Base-by-base conservation (phyloP, 1,140 invertebrate genomes). In the Aricia agestis region DNA sequence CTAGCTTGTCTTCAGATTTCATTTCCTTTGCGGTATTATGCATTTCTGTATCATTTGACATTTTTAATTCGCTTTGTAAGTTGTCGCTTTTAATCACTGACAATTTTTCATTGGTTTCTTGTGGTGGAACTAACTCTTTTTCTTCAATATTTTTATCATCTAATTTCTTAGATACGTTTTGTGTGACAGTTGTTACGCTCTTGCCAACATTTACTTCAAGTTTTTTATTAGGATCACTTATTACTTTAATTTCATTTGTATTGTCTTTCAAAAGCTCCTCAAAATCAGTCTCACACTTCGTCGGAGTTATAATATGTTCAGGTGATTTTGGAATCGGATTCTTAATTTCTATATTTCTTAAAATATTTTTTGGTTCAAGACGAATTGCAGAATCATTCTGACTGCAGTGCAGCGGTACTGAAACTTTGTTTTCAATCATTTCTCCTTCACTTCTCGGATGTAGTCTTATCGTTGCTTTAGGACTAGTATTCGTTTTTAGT, bases 231-330 rank as follows among this genome's bases (percentile, higher is more conserved):
- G 84, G 78, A 68, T 83, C 82, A 74, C 89, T 90, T 17, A 81
- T 84, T 11, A 92, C 78, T 83, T 92, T 92, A 57, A 90, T 92
- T 82, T 92, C 87, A 81, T 89, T 92, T 32, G 90, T 89, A 70
- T 87, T 92, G 76, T 92, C 90, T 83, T 92, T 92, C 36, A 92
- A 76, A 19, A 92, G 77, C 78, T 92, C 92, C 77, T 92, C 92
- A 79, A 92, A 92, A 78, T 92, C 92, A 59, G 91, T 92, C 75
- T 89, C 91, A 84, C 89, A 88, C 82, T 92, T 92, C 4, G 79
- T 18, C 65, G 77, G 71, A 71, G 68, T 84, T 84, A 18, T 25
- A 25, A 25, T 67, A 25, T 18, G 72, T 66, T 70, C 58, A 19
- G 66, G 59, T 17, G 65, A 68, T 59, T 70, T 31, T 15, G 36